Evolutionary conservation across 2,797 vertebrate species (phyloP).

Genomic region (Nannoperca australis): DNA sequence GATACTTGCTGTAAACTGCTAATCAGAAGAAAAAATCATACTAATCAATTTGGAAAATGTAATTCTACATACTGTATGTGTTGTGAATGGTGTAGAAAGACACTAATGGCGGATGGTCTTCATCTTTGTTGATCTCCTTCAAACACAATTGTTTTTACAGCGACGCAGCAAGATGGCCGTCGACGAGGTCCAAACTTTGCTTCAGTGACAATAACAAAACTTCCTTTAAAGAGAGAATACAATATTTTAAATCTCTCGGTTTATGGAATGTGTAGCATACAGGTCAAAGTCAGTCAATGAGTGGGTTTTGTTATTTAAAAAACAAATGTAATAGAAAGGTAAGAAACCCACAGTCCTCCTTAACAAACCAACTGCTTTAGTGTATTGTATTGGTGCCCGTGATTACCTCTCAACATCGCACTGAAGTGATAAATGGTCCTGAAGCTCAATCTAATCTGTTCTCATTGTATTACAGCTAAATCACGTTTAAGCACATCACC

Average conservation of each 20-base stretch:
- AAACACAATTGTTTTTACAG: constrained; percentile 2
- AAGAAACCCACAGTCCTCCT: neutral
- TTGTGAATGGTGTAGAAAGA: neutral
- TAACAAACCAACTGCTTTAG: neutral
- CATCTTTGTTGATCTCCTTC: constrained; percentile 8
- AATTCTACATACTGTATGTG: neutral
- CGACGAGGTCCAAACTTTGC: neutral
- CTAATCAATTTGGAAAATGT: neutral
- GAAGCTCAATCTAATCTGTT: neutral
- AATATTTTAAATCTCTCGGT: too few species aligned
- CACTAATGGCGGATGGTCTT: neutral
- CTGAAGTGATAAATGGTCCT: neutral
- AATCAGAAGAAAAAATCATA: neutral
- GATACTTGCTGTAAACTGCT: neutral
- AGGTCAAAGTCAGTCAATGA: too few species aligned
- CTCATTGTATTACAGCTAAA: constrained; percentile 5
- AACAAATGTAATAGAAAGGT: neutral
- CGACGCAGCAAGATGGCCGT: neutral
- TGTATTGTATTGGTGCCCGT: neutral
- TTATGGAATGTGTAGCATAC: neutral
- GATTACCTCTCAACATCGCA: constrained; percentile 6
- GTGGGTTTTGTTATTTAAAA: neutral
- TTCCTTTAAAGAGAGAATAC: neutral
- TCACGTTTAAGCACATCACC: neutral
- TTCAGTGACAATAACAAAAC: neutral